phyloP scores from a whole-genome alignment of 2,797 vertebrate species.

The Acrossocheilus wenchowensis region DNA sequence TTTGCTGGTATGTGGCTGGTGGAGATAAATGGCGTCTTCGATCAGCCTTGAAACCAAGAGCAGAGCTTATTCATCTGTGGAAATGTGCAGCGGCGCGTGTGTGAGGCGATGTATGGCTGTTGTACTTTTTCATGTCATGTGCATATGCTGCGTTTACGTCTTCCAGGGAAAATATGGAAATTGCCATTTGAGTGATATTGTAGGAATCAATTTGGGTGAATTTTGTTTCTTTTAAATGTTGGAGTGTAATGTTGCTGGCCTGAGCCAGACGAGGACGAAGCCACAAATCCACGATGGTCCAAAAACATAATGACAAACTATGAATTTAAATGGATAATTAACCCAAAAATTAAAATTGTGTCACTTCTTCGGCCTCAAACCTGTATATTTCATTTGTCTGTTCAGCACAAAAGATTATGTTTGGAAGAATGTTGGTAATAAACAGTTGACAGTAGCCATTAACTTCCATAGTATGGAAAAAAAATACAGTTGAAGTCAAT shows the following conservation, averaged over 20 bases:
- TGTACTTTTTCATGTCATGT: neutral
- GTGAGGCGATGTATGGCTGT: neutral
- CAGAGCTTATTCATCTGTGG: slow-evolving; percentile 8
- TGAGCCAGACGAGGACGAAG: neutral
- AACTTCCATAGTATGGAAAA: neutral
- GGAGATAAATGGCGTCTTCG: neutral
- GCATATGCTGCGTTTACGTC: neutral
- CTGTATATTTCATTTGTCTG: neutral
- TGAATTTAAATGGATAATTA: neutral
- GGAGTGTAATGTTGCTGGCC: neutral
- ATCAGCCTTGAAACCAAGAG: neutral
- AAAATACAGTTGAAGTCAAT: neutral
- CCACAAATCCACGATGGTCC: too few relatives aligned
- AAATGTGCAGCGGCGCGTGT: slow-evolving; percentile 2
- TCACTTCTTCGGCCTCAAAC: neutral
- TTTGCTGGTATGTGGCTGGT: neutral
- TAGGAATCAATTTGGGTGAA: neutral
- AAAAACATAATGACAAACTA: neutral
- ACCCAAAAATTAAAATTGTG: neutral
- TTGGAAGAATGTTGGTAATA: neutral
- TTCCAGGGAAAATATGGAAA: neutral
- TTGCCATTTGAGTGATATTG: neutral
- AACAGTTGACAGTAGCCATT: neutral
- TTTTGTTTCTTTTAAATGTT: neutral
- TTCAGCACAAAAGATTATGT: neutral